Conservation (phyloP, 2,888 invertebrate species). For the Chydorus sphaericus region DNA sequence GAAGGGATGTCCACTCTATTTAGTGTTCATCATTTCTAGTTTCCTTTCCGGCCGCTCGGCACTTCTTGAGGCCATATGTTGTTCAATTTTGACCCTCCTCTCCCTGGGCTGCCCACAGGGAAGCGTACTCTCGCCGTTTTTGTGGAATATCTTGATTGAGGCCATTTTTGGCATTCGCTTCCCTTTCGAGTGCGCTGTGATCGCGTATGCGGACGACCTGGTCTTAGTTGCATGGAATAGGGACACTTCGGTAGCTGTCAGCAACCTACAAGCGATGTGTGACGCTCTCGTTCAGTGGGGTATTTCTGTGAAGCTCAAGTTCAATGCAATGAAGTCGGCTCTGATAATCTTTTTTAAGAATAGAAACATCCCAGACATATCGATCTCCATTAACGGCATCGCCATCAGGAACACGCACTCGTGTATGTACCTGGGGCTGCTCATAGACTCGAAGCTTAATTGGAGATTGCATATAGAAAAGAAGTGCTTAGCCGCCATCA, state of each 20-base stretch:
- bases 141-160: neutral
- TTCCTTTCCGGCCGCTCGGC: neutral
- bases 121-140: constrained; percentile 8
- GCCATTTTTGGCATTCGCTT: neutral
- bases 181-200: neutral
- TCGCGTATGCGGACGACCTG: neutral
- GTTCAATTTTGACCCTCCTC: neutral
- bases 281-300: no score
- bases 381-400: neutral
- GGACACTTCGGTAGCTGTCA: neutral
- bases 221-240: neutral
- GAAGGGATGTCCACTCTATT: constrained; percentile 5
- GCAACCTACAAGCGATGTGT: neutral
- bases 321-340: no score
- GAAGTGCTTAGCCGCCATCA: neutral
- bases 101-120: constrained; percentile 3
- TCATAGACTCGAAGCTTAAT: neutral
- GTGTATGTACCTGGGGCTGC: neutral
- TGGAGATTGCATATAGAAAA: neutral
- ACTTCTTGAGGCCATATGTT: neutral
- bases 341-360: no score
- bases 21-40: neutral
- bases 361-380: no score
- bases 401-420: neutral
- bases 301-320: no score